Base-by-base conservation (phyloP, 2,797 vertebrate species). In the Pangasius larnaudii region DNA sequence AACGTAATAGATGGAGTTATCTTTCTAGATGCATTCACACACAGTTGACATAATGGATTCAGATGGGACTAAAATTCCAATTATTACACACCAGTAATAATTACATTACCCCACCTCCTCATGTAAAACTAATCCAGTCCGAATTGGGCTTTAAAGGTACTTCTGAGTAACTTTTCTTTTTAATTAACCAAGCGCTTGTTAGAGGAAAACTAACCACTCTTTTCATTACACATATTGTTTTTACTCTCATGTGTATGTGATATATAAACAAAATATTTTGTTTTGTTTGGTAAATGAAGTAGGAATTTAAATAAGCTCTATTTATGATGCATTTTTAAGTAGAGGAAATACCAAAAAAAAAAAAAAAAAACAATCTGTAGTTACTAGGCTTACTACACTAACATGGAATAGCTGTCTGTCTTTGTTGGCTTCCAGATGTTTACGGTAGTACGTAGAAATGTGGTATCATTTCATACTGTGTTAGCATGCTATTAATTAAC, bases 261-360 rank as follows among this genome's bases (percentile, higher is more conserved):
- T 90, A 87, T 91, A 92, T 84, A 91, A 86, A 89, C 90, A 86
- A 91, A 91, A 86, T 92, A 88, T 94, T 90, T 94, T 90, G 92
- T 90, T 94, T 85, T 86, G 67, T 91, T 89, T 85, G 84, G 86
- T 51, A 95, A 94, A 96, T 96, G 96, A 96, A 96, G 96, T 95
- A 95, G 93, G 81, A 91, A 93, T 92, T 92, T 86, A 88, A 95
- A 96, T 96, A 96, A 95, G 95, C 94, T 95, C 92, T 95, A 95
- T 95, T 96, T 96, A 95, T 95, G 93, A 91, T 90, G 65, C 87
- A 72, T 74, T 91, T 91, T 92, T 92, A 86, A 91, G 14, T 30
- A 84, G 85, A 86, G 51, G 36, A n/a, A 85, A 11, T 85, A 42
- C 42, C 51, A 86, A 85, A 78, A 84, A n/a, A 56, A 39, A 71